Conservation (phyloP, 2,797 vertebrate species). For the Urocyon cinereoargenteus region DNA sequence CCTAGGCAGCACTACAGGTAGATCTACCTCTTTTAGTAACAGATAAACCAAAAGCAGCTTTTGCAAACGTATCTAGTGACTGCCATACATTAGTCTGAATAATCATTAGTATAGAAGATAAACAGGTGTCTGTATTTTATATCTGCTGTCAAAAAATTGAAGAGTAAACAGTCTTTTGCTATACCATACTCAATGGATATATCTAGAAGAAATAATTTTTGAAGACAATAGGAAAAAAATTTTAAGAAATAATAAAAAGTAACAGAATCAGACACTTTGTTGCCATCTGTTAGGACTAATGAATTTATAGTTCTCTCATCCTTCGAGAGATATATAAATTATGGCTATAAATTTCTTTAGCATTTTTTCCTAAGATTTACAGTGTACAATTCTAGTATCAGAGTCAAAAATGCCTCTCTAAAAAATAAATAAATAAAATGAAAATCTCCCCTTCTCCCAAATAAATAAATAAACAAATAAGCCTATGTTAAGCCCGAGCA, state of each 20-base stretch:
- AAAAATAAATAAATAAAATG: not conserved
- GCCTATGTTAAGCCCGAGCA: not conserved
- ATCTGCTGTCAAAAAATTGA: not conserved
- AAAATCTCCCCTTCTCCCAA: not conserved
- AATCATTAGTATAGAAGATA: not conserved
- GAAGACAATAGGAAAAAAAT: not conserved
- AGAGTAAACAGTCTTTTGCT: not conserved
- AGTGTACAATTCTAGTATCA: not conserved
- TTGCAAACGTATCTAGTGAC: not conserved
- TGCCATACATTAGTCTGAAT: not conserved
- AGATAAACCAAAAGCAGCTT: not conserved
- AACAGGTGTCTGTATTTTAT: slow-evolving; percentile 3
- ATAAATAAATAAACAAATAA: not conserved
- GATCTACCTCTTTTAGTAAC: not conserved
- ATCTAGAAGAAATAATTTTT: not conserved
- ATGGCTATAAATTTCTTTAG: not conserved
- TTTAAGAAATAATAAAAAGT: slow-evolving; percentile 43
- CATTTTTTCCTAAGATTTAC: slow-evolving; percentile 31
- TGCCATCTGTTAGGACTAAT: not conserved
- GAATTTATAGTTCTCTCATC: slow-evolving; percentile 1
- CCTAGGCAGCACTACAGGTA: not conserved
- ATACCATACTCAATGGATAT: not conserved
- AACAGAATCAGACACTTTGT: slow-evolving; percentile 3
- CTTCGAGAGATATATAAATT: not conserved
- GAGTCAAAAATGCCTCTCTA: not conserved